A percentile compares a stretch with the other conserved stretches of the same genome.
Evolutionary conservation across 2,113 vertebrate genomes (phyloP).

Genomic region (Electrona antarctica): DNA sequence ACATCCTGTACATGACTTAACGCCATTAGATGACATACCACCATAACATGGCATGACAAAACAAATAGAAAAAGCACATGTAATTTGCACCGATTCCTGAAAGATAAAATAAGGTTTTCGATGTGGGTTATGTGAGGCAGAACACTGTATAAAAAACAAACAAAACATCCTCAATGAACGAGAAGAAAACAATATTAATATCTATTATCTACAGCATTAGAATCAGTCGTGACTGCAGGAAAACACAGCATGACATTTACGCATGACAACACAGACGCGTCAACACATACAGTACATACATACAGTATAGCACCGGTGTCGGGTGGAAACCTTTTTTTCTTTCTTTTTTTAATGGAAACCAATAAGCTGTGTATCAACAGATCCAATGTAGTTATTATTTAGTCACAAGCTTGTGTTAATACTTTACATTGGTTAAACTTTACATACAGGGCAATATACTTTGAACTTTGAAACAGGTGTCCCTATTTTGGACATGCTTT

Average conservation of each 20-base stretch:
- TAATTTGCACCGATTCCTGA: too few species aligned
- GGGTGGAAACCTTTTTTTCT: too few species aligned
- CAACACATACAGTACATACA: background rate
- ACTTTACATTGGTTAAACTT: too few species aligned
- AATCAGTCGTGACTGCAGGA: conserved; percentile 19
- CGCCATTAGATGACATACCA: conserved; percentile 40
- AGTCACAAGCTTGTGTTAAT: too few species aligned
- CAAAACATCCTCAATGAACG: background rate
- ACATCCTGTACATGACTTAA: conserved; percentile 22
- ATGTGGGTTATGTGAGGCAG: background rate
- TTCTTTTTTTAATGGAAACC: too few species aligned
- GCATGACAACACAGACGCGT: conserved; percentile 31
- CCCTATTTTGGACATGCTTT: too few species aligned
- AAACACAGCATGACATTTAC: conserved; percentile 22
- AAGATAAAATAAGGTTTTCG: background rate
- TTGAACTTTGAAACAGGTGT: too few species aligned
- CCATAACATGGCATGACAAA: background rate
- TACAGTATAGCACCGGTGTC: too few species aligned
- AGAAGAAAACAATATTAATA: conserved; percentile 27
- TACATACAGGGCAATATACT: too few species aligned
- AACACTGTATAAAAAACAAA: conserved; percentile 18
- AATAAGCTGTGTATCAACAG: too few species aligned
- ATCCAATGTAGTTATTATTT: too few species aligned
- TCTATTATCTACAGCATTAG: conserved; percentile 31
- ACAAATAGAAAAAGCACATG: conserved; percentile 5